These are phyloP conservation scores for Montipora efflorescens DNA, from an alignment of 64 coral and sea anemone genomes.

Conservation along the genomic window DNA sequence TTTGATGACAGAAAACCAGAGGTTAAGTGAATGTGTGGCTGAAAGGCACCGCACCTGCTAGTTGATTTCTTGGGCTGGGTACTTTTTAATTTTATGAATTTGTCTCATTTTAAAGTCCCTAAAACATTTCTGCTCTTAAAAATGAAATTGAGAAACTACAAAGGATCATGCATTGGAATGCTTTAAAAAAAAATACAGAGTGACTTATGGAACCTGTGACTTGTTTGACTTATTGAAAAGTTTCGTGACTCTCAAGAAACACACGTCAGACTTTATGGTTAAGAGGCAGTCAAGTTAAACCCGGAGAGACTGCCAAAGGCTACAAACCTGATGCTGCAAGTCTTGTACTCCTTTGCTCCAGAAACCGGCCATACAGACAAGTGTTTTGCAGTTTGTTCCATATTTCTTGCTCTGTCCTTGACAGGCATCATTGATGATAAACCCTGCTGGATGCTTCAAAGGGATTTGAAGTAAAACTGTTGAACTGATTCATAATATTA, in stretches of 20 bases:
- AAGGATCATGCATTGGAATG: too few species aligned
- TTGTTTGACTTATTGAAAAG: too few species aligned
- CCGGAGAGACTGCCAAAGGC: background rate
- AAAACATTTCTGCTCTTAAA: too few species aligned
- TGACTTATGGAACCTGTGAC: too few species aligned
- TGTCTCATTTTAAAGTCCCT: too few species aligned
- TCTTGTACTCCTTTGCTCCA: slow-evolving; percentile 73
- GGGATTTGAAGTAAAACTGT: background rate
- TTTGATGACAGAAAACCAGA: background rate
- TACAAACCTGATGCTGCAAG: slow-evolving; percentile 60
- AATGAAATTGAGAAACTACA: too few species aligned
- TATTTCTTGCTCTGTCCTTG: slow-evolving; percentile 81
- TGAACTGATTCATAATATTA: too few species aligned
- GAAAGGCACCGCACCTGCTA: too few species aligned
- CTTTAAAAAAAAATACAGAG: too few species aligned
- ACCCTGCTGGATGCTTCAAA: slow-evolving; percentile 88
- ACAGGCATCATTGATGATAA: slow-evolving; percentile 93
- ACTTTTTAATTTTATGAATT: too few species aligned
- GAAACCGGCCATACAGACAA: slow-evolving; percentile 94
- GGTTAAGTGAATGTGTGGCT: too few species aligned
- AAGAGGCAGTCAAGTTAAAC: background rate
- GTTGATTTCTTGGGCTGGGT: too few species aligned
- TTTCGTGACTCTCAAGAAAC: background rate
- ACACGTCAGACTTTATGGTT: background rate
- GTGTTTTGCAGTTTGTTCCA: slow-evolving; percentile 86